Evolutionary conservation across 2,797 vertebrate species (phyloP).

Genomic region (Chiloscyllium punctatum): DNA sequence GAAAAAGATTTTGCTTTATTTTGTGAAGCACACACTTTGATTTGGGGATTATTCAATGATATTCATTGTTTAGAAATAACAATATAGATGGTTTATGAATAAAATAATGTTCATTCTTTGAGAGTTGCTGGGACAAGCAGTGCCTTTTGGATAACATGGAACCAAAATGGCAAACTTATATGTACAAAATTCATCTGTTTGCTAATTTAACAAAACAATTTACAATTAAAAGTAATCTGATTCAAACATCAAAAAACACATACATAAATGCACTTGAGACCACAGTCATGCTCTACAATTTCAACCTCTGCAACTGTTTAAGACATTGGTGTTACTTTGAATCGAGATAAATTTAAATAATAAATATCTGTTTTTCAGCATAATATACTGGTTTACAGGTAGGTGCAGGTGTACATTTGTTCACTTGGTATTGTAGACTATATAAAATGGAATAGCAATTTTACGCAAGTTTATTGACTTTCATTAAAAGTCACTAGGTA

Average conservation of each 20-base stretch:
- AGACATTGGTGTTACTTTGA: not conserved
- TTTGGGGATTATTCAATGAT: not conserved
- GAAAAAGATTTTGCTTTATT: too few relatives aligned
- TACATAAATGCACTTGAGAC: not conserved
- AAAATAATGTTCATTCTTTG: not conserved
- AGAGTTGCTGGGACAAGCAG: not conserved
- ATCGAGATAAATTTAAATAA: not conserved
- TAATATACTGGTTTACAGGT: not conserved
- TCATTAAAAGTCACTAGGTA: not conserved
- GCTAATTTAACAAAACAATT: not conserved
- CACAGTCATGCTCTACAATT: not conserved
- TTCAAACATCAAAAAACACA: not conserved
- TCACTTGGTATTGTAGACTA: not conserved
- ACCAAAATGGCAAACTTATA: not conserved
- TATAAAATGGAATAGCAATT: not conserved
- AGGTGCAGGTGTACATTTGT: not conserved
- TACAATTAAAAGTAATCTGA: not conserved
- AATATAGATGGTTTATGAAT: not conserved
- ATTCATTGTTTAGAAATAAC: not conserved
- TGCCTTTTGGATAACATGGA: not conserved
- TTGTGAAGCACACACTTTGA: not conserved
- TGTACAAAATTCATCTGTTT: not conserved
- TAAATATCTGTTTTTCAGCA: not conserved
- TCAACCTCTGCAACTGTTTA: not conserved
- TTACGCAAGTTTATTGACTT: not conserved